Percentiles rank a stretch among this genome's conserved stretches.
phyloP scores from a whole-genome alignment of 2,888 invertebrate species.

The Eutolmus rufibarbis region DNA sequence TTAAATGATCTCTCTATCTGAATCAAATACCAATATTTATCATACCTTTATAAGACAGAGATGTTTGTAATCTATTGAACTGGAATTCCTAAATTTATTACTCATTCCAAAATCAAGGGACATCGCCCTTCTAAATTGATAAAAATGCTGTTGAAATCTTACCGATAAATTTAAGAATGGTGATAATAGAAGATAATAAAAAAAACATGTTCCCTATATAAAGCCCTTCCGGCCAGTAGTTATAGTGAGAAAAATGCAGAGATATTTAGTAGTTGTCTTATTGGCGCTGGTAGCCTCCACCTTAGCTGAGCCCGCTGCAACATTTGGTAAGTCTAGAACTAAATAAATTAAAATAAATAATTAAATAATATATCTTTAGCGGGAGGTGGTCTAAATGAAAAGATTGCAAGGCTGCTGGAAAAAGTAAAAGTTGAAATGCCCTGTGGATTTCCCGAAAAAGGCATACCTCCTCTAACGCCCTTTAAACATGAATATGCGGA shows the following conservation, averaged over 20 bases:
- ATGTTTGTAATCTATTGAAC: background rate
- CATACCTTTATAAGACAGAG: background rate
- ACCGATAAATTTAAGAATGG: background rate
- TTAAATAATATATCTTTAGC: background rate
- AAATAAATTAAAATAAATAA: background rate
- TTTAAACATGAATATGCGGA: constrained; percentile 50
- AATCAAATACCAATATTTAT: background rate
- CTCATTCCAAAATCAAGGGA: background rate
- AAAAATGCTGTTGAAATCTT: background rate
- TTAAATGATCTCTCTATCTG: background rate
- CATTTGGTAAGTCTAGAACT: background rate
- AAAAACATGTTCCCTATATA: background rate
- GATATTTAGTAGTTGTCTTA: background rate
- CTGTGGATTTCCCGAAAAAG: constrained; percentile 55
- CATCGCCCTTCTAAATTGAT: background rate
- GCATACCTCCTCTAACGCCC: constrained; percentile 56
- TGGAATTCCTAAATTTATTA: background rate
- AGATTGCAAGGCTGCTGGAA: constrained; percentile 55
- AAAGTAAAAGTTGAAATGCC: constrained; percentile 57
- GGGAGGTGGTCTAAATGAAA: constrained; percentile 53
- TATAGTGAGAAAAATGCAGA: background rate
- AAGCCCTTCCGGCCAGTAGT: background rate
- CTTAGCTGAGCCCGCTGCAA: background rate
- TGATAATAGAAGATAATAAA: background rate
- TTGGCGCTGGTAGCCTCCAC: background rate